phyloP scores from a whole-genome alignment of 2,797 vertebrate genomes.

The Orestias chungarensis region DNA sequence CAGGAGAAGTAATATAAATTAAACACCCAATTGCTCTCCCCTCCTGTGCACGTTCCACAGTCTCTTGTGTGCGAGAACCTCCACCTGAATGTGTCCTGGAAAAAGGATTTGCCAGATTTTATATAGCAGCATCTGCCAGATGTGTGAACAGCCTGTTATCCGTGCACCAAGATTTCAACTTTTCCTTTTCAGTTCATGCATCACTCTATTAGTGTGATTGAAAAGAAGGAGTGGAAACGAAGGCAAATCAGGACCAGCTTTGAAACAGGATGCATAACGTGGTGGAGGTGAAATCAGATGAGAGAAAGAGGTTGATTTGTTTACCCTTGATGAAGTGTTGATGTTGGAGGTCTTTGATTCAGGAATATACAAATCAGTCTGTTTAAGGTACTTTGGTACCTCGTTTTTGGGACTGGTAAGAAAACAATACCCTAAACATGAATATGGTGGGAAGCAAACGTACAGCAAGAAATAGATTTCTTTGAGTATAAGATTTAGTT shows the following conservation, averaged over 20 bases:
- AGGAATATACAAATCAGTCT: conserved; percentile 80
- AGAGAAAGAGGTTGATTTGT: conserved; percentile 66
- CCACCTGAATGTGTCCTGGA: conserved; percentile 36
- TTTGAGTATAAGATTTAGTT: conserved; percentile 46
- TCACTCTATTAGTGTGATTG: conserved; percentile 53
- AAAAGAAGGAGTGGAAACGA: conserved; percentile 62
- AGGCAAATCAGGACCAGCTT: conserved; percentile 76
- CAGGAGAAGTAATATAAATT: conserved; percentile 22
- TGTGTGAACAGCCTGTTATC: conserved; percentile 72
- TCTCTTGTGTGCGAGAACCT: conserved; percentile 35
- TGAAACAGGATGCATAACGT: conserved; percentile 62
- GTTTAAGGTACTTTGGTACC: conserved; percentile 69
- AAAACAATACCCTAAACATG: conserved; percentile 51
- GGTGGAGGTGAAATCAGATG: conserved; percentile 70
- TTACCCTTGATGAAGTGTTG: conserved; percentile 75
- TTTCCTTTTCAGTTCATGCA: conserved; percentile 62
- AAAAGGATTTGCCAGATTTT: conserved; percentile 44
- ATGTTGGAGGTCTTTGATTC: conserved; percentile 76
- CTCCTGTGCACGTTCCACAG: conserved; percentile 26
- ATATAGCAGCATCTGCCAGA: conserved; percentile 61
- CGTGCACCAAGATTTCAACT: conserved; percentile 65
- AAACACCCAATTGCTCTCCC: conserved; percentile 12
- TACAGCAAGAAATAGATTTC: conserved; percentile 45
- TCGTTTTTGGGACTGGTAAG: conserved; percentile 58
- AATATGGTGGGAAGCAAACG: conserved; percentile 49